These are phyloP conservation scores for Motacilla alba DNA, from an alignment of 2,113 vertebrate genomes.

Conservation along the genomic window DNA sequence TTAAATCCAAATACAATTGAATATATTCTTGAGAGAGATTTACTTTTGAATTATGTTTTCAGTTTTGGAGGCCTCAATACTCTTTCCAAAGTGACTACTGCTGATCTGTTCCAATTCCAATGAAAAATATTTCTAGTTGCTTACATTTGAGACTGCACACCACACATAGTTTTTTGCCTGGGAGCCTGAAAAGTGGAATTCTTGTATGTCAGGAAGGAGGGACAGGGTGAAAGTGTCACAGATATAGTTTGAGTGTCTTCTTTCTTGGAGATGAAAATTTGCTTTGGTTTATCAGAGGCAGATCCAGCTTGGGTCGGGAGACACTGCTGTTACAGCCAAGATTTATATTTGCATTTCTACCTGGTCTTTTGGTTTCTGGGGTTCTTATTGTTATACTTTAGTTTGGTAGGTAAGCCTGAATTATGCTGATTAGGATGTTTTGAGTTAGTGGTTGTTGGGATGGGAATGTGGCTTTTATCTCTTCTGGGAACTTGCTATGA, in stretches of 20 bases:
- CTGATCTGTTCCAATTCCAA: neutral
- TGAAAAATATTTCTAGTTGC: neutral
- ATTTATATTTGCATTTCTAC: neutral
- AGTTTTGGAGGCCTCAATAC: neutral
- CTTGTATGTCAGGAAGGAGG: neutral
- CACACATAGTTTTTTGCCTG: neutral
- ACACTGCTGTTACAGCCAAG: neutral
- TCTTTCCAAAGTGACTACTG: neutral
- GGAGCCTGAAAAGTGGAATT: neutral
- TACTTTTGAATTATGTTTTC: neutral
- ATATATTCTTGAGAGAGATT: neutral
- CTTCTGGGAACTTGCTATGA: neutral
- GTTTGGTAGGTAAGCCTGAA: neutral
- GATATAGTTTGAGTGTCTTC: neutral
- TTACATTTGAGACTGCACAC: accelerated
- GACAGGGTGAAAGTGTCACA: neutral
- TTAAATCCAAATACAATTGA: neutral
- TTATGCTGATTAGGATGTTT: neutral
- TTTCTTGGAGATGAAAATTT: neutral
- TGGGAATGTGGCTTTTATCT: neutral
- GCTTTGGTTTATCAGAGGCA: neutral
- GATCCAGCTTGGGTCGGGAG: neutral
- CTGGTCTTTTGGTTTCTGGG: neutral
- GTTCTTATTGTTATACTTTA: neutral
- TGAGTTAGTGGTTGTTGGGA: neutral